Base-by-base conservation (phyloP, 1,140 invertebrate genomes). In the Diprion similis region DNA sequence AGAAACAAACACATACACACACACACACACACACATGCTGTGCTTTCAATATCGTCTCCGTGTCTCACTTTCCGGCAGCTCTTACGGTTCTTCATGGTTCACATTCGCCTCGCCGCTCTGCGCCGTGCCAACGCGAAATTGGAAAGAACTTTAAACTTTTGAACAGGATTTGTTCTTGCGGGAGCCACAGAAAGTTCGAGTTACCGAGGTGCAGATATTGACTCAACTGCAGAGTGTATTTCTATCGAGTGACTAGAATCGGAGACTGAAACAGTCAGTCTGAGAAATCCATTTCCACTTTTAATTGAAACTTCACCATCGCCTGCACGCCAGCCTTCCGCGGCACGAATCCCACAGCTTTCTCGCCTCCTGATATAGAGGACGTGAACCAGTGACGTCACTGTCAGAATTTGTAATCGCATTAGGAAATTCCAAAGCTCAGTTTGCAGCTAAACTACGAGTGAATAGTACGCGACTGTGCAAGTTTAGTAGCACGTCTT, bases 131-230 rank as follows among this genome's bases (percentile, higher is more conserved):
- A 17, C n/a, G n/a, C 11, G n/a, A 59, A 59, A 59, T 10, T 59
- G 51, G 51, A 59, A 59, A 59, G 51, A 59, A 59, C 51, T 59
- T 59, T 59, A 17, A 59, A 59, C 51, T 59, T 59, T 59, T 15
- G 51, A 59, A 59, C n/a, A 37, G 24, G 24, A 37, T 59, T 59
- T 59, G 11, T 59, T 59, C 51, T 59, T 37, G 24, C 51, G n/a
- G n/a, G n/a, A 59, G 51, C n/a, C 51, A 59, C 51, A 59, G 51
- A 59, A 59, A 59, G 51, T 59, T 59, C n/a, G n/a, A 59, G 11
- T 59, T 59, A 15, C 51, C 51, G 51, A 59, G 11, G n/a, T 15
- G 51, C n/a, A 17, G n/a, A 8, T 59, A 59, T 59, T 59, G 51
- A 59, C 51, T 59, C 51, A 37, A 59, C 51, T 59, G 51, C 11